phyloP scores from a whole-genome alignment of 2,113 vertebrate species.

The Callocephalon fimbriatum region DNA sequence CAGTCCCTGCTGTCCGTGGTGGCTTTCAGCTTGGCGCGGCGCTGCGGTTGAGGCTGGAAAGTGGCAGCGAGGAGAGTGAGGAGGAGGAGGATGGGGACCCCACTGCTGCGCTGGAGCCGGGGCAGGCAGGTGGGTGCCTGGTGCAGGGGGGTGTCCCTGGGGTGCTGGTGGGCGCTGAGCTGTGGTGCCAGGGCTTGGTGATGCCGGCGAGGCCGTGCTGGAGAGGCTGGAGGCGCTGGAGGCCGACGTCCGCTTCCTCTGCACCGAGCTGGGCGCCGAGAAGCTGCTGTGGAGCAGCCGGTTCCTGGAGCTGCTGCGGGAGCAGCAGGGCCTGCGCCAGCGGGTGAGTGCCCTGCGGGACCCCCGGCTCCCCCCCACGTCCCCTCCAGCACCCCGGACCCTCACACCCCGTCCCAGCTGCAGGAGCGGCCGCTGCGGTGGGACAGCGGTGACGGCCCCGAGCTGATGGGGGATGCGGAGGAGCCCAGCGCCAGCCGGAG shows the following conservation, averaged over 20 bases:
- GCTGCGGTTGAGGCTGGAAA: neutral
- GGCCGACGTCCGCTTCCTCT: conserved; percentile 78
- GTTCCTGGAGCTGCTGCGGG: conserved; percentile 80
- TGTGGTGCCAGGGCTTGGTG: neutral
- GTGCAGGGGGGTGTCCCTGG: fast-evolving
- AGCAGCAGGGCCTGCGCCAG: conserved; percentile 75
- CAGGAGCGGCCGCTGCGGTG: neutral
- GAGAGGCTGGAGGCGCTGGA: conserved; percentile 78
- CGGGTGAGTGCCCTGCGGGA: conserved; percentile 28
- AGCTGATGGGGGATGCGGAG: neutral
- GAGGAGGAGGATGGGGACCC: neutral
- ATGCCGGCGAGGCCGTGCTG: conserved; percentile 48
- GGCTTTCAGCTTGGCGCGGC: neutral
- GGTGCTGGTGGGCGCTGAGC: neutral
- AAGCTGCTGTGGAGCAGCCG: conserved; percentile 82
- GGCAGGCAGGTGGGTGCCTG: neutral
- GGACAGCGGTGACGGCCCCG: neutral
- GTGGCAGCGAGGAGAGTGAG: fast-evolving
- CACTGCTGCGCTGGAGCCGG: fast-evolving
- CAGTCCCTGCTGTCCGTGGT: neutral
- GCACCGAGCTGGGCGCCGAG: conserved; percentile 78
- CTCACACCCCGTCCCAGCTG: neutral
- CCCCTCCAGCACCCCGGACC: fast-evolving
- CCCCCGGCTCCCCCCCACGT: neutral
- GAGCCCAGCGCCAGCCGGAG: neutral